Conservation (phyloP, 2,888 invertebrate genomes). For the Melinaea marsaeus region DNA sequence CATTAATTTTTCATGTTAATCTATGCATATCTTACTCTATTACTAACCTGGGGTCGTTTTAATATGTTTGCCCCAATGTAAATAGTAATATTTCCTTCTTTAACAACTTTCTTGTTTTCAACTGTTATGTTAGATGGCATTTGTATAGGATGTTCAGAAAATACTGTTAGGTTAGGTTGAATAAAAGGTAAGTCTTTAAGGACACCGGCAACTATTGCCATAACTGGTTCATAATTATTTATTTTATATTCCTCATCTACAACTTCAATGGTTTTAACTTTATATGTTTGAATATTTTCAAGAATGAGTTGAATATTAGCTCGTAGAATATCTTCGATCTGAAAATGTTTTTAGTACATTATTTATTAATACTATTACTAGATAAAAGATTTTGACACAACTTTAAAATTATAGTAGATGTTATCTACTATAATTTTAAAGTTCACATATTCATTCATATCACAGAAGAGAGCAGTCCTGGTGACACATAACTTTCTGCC, state of each 20-base stretch:
- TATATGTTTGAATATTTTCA: conserved; percentile 82
- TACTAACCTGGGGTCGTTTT: conserved; percentile 65
- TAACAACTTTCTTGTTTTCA: conserved; percentile 78
- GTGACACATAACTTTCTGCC: too few species aligned
- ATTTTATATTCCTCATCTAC: conserved; percentile 71
- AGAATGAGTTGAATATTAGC: conserved; percentile 82
- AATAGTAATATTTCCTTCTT: conserved; percentile 71
- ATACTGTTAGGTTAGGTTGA: conserved; percentile 80
- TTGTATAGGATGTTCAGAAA: conserved; percentile 70
- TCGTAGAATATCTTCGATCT: conserved; percentile 77
- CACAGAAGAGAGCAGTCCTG: too few species aligned
- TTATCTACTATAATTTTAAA: too few species aligned
- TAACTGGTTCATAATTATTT: conserved; percentile 67
- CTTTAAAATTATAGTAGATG: too few species aligned
- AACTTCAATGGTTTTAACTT: conserved; percentile 79
- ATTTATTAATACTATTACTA: background rate
- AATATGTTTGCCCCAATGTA: conserved; percentile 75
- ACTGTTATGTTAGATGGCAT: conserved; percentile 74
- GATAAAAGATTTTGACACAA: background rate
- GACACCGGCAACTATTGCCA: conserved; percentile 76
- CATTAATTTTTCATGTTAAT: too few species aligned
- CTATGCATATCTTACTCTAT: background rate
- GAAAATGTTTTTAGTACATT: background rate
- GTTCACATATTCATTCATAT: too few species aligned
- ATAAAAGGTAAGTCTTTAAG: conserved; percentile 83